phyloP scores from a whole-genome alignment of 1,140 invertebrate genomes.

The Ectropis grisescens region DNA sequence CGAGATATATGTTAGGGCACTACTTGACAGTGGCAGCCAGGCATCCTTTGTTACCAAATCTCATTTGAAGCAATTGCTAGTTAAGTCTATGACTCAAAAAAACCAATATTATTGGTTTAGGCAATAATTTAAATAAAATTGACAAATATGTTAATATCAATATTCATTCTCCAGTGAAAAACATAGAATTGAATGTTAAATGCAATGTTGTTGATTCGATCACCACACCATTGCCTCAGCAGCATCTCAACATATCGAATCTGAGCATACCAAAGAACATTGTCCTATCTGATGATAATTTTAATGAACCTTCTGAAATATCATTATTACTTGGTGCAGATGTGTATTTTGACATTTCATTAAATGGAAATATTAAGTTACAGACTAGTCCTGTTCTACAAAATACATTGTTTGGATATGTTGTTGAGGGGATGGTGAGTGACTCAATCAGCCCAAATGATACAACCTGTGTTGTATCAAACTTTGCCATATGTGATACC shows the following conservation, averaged over 20 bases:
- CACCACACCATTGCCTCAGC: conserved; percentile 9
- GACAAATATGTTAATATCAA: conserved; percentile 8
- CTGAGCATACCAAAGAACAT: conserved; percentile 9
- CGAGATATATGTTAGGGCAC: conserved; percentile 9
- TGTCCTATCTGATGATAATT: conserved; percentile 10
- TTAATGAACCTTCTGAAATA: conserved; percentile 15
- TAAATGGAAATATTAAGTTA: conserved; percentile 4
- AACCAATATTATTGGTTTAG: conserved; percentile 13
- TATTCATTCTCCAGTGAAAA: conserved; percentile 4
- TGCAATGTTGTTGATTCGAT: conserved; percentile 12
- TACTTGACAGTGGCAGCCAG: conserved; percentile 17
- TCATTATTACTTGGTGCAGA: conserved; percentile 16
- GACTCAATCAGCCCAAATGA: neutral
- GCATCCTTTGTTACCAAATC: conserved; percentile 10
- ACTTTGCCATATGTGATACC: conserved; percentile 5
- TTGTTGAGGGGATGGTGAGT: conserved; percentile 5
- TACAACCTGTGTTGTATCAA: conserved; percentile 1
- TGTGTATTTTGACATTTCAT: conserved; percentile 11
- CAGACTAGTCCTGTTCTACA: conserved; percentile 1
- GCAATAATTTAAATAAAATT: conserved; percentile 11
- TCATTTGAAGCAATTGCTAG: conserved; percentile 3
- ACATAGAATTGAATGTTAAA: conserved; percentile 5
- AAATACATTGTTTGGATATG: conserved; percentile 14
- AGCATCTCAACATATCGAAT: conserved; percentile 8
- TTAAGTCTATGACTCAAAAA: conserved; percentile 1